A percentile compares a stretch with the other conserved stretches of the same genome.
These are phyloP conservation scores for Gasterosteus nipponicus DNA, from an alignment of 2,113 vertebrate genomes.

Conservation along the genomic window DNA sequence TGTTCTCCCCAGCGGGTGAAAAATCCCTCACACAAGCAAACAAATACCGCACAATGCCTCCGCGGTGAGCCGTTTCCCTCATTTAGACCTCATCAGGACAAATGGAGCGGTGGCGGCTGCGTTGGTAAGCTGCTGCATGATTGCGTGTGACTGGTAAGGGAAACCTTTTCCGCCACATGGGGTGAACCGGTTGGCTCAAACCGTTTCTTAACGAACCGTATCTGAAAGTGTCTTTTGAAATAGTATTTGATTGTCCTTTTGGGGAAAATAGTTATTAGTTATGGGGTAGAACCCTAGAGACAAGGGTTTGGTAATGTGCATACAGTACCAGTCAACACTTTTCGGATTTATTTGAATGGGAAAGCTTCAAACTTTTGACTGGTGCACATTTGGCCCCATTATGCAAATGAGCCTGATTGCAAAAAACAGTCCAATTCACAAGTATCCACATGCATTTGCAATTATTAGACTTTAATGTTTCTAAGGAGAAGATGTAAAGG, in stretches of 20 bases:
- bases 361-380: too few species aligned
- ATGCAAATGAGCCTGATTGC: too few species aligned
- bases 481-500: too few species aligned
- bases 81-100: conserved; percentile 54
- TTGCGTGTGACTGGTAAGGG: conserved; percentile 57
- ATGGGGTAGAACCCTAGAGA: too few species aligned
- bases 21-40: conserved; percentile 1
- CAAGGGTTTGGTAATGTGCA: too few species aligned
- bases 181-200: conserved; percentile 16
- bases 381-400: neutral
- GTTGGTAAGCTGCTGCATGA: conserved; percentile 42
- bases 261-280: neutral
- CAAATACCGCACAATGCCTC: conserved; percentile 9
- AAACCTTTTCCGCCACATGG: conserved; percentile 32
- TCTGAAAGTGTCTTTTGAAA: neutral
- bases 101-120: conserved; percentile 45
- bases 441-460: neutral
- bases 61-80: conserved; percentile 28
- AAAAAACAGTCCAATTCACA: too few species aligned
- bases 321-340: too few species aligned
- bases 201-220: neutral
- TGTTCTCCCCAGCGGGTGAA: neutral
- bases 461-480: neutral
- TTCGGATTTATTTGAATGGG: too few species aligned
- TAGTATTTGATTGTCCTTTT: neutral